Base-by-base conservation (phyloP, 2,888 invertebrate species). In the Athalia rosae region DNA sequence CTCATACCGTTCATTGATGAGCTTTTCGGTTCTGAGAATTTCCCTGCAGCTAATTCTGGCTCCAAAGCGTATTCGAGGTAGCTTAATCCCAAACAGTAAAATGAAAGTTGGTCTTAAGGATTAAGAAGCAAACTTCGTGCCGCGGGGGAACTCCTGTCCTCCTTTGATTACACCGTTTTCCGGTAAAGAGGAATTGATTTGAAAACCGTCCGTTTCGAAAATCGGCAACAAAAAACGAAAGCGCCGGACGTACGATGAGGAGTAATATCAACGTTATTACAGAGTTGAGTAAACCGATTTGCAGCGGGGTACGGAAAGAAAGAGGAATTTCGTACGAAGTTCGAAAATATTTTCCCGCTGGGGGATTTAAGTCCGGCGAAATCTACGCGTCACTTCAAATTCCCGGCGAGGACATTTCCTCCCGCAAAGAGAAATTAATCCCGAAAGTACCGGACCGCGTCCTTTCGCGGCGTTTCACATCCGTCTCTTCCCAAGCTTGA, bases 61-160 rank as follows among this genome's bases (percentile, higher is more conserved):
- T 28, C 28, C 50, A 47, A 45, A 47, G 8, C 47, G 47, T 28
- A 28, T 7, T 15, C 5, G 50, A 11, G 28, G 43, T 53, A 41
- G 41, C 8, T 62, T 28, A 28, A 8, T 15, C 8, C 41, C 4
- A 28, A n/a, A 6, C 50, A 50, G 67, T 50, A 50, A 41, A 53
- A 67, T 47, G 50, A 67, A 67, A 67, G 67, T 67, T 67, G 41
- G 67, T 67, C 53, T 67, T 67, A 53, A 50, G 50, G 67, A 67
- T 67, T 67, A 53, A 11, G 41, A 41, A 48, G 41, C 6, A 50
- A 67, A 67, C 53, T 67, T 67, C 11, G 41, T 50, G 53, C 41
- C 4, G 47, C 9, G 64, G n/a, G 15, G 47, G 64, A 28, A 28
- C 28, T 28, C 28, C 28, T 28, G 28, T 28, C 28, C 28, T 28